These are phyloP conservation scores for Hippocampus zosterae DNA, from an alignment of 2,113 vertebrate genomes.

Conservation along the genomic window DNA sequence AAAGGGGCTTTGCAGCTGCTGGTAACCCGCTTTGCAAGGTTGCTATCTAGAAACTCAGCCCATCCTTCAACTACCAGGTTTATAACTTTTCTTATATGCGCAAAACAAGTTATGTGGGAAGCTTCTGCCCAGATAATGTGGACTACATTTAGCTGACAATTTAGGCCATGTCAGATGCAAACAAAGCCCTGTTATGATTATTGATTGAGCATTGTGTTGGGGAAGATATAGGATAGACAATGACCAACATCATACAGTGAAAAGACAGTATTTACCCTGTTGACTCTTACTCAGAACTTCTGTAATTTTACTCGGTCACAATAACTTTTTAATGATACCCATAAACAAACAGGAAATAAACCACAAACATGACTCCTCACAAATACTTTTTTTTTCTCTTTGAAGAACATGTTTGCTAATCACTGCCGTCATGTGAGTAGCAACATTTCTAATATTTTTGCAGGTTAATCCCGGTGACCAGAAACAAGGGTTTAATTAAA, in stretches of 20 bases:
- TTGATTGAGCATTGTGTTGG: slow-evolving; percentile 11
- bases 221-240: not conserved
- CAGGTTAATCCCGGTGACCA: no score
- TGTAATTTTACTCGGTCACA: not conserved
- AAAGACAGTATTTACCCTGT: not conserved
- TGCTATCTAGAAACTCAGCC: not conserved
- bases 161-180: not conserved
- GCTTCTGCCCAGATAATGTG: not conserved
- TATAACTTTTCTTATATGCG: not conserved
- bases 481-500: no score
- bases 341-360: no score
- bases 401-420: no score
- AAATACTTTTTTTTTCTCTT: no score
- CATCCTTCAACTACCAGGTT: not conserved
- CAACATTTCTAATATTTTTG: no score
- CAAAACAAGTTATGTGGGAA: not conserved
- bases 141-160: not conserved
- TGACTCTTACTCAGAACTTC: not conserved
- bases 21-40: slow-evolving; percentile 9
- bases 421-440: no score
- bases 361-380: no score
- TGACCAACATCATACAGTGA: not conserved
- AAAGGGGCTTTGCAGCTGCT: slow-evolving; percentile 29
- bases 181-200: slow-evolving; percentile 3
- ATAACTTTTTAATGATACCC: not conserved